These are phyloP conservation scores for Lepisosteus osseus DNA, from an alignment of 2,113 vertebrate species.

Conservation along the genomic window DNA sequence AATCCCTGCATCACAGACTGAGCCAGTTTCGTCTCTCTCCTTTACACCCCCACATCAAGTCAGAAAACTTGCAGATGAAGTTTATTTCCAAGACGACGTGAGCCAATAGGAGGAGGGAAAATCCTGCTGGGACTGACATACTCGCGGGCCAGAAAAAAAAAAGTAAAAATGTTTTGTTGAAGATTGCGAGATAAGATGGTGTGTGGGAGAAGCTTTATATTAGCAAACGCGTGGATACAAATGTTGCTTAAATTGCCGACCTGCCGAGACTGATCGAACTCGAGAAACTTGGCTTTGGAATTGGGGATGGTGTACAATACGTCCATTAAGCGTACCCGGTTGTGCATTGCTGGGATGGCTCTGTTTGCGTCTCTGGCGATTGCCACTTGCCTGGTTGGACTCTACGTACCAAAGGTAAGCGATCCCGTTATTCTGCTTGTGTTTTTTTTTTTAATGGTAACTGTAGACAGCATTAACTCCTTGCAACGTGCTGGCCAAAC, in stretches of 20 bases:
- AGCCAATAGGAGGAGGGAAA: constrained; percentile 7
- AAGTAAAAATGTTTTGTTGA: not conserved
- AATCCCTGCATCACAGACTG: too few relatives aligned
- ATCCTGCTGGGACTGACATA: not conserved
- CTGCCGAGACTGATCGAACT: not conserved
- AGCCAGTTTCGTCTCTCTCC: too few relatives aligned
- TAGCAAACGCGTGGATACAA: not conserved
- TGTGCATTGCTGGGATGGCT: not conserved
- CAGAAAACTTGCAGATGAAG: too few relatives aligned
- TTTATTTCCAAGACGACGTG: not conserved
- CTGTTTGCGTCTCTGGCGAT: not conserved
- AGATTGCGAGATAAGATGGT: constrained; percentile 4
- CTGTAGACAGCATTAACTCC: too few relatives aligned
- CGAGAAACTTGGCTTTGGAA: not conserved
- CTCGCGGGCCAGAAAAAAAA: not conserved
- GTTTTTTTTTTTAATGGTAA: too few relatives aligned
- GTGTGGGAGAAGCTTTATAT: constrained; percentile 15
- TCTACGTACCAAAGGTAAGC: too few relatives aligned
- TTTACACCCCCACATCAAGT: too few relatives aligned
- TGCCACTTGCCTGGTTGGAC: too few relatives aligned
- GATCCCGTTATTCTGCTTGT: too few relatives aligned
- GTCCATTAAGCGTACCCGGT: not conserved
- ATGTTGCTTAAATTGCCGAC: not conserved
- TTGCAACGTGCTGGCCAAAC: too few relatives aligned
- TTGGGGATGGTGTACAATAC: constrained; percentile 1